Evolutionary conservation across 2,113 vertebrate genomes (phyloP).

Genomic region (Vombatus ursinus): DNA sequence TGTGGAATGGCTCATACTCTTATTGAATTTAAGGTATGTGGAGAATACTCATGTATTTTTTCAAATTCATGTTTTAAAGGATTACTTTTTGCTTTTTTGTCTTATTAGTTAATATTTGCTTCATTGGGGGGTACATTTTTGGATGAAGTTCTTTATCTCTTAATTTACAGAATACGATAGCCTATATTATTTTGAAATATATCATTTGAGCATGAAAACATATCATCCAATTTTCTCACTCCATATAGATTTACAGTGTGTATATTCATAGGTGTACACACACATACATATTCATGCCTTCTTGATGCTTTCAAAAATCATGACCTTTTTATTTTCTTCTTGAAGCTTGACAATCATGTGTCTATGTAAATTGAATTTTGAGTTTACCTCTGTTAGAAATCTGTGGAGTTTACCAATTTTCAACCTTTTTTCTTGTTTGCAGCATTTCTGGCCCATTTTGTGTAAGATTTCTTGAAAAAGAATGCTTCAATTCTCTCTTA

Average conservation of each 20-base stretch:
- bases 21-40: background rate
- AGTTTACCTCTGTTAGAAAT: background rate
- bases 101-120: background rate
- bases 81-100: background rate
- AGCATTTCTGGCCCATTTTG: background rate
- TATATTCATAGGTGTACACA: too few species aligned
- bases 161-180: background rate
- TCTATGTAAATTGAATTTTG: background rate
- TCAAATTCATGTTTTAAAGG: background rate
- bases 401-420: background rate
- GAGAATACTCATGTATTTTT: background rate
- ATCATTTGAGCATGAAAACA: background rate
- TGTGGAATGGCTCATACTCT: background rate
- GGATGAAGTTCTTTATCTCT: background rate
- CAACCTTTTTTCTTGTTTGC: background rate
- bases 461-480: background rate
- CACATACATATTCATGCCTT: background rate
- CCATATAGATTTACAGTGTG: too few species aligned
- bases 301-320: background rate
- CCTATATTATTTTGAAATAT: background rate
- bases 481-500: background rate
- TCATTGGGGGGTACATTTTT: background rate
- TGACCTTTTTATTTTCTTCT: background rate
- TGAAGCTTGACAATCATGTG: background rate
- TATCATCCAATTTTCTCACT: background rate